phyloP scores from a whole-genome alignment of 2,113 vertebrate genomes.

The Anas platyrhynchos region DNA sequence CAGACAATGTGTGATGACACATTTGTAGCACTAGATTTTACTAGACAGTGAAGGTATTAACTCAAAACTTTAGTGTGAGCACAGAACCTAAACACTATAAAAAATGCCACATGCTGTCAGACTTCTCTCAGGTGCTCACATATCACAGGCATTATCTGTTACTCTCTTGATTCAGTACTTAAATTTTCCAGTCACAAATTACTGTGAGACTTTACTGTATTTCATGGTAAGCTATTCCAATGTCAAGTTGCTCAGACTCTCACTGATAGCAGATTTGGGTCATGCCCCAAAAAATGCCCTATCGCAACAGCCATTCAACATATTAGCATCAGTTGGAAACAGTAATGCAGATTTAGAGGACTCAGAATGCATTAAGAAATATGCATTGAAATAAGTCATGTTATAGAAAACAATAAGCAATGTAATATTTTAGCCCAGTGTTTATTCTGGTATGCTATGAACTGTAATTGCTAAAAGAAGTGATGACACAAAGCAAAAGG shows the following conservation, averaged over 20 bases:
- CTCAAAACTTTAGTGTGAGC: background rate
- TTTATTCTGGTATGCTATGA: background rate
- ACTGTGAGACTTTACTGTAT: background rate
- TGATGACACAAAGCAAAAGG: background rate
- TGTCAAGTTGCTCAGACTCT: background rate
- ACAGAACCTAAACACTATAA: background rate
- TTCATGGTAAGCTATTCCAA: background rate
- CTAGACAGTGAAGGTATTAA: constrained; percentile 29
- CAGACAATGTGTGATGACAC: constrained; percentile 42
- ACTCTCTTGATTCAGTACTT: background rate
- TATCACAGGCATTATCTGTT: constrained; percentile 25
- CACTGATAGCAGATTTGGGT: background rate
- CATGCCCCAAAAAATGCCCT: background rate
- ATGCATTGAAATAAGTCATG: background rate
- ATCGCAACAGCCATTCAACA: background rate
- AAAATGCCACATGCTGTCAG: background rate
- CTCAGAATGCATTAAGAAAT: background rate
- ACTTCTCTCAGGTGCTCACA: background rate
- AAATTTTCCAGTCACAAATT: background rate
- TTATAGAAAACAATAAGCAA: background rate
- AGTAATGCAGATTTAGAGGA: background rate
- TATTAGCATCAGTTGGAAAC: background rate
- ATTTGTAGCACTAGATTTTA: constrained; percentile 43
- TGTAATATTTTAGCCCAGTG: fast-evolving
- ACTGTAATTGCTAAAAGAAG: background rate